Evolutionary conservation across 2,797 vertebrate genomes (phyloP).

Genomic region (Gallirallus australis): DNA sequence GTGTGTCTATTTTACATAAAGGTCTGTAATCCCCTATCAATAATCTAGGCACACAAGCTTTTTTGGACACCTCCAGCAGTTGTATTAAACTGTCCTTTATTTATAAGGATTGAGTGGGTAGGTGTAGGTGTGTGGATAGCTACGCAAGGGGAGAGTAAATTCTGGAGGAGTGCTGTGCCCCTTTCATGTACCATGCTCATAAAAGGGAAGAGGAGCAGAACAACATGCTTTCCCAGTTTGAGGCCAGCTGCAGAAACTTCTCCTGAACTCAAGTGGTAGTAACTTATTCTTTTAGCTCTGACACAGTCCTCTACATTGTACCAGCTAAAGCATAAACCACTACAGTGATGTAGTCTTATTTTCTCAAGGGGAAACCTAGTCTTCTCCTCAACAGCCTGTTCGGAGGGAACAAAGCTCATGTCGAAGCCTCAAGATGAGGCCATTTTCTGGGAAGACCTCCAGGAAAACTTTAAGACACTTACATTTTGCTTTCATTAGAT

Average conservation of each 20-base stretch:
- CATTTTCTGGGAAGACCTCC: neutral
- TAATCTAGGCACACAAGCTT: neutral
- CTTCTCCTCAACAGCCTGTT: neutral
- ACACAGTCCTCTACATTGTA: neutral
- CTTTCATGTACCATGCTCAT: fast-evolving
- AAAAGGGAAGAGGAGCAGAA: neutral
- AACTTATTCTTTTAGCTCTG: neutral
- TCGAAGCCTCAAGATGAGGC: neutral
- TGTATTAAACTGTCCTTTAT: neutral
- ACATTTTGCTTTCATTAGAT: neutral
- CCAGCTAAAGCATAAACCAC: neutral
- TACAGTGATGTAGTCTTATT: neutral
- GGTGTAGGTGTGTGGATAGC: neutral
- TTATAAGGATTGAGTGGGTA: neutral
- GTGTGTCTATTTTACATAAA: constrained; percentile 5
- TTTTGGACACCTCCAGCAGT: neutral
- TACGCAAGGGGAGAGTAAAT: neutral
- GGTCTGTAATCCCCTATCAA: neutral
- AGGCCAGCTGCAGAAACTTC: neutral
- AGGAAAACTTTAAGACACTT: neutral
- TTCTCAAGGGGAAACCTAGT: neutral
- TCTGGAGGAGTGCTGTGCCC: fast-evolving
- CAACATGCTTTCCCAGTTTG: neutral
- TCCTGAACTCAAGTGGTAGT: neutral
- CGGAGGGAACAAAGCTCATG: neutral